These are phyloP conservation scores for Scomber colias DNA, from an alignment of 2,113 vertebrate species.

Conservation along the genomic window DNA sequence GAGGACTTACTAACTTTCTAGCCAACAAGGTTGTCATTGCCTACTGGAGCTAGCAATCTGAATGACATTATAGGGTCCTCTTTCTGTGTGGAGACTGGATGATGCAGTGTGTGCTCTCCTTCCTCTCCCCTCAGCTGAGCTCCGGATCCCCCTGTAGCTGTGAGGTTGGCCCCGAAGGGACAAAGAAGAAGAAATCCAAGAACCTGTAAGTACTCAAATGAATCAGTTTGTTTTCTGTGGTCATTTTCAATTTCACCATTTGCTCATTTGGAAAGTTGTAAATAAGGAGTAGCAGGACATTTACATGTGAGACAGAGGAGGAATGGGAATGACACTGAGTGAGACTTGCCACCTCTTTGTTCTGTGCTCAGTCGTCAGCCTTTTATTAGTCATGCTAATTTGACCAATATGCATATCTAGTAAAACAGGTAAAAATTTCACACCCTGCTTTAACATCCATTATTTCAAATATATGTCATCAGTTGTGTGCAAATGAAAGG, in stretches of 20 bases:
- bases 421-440: slow-evolving; percentile 1
- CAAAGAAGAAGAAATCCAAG: slow-evolving; percentile 91
- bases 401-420: slow-evolving; percentile 20
- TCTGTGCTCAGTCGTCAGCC: neutral
- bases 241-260: neutral
- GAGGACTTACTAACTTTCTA: neutral
- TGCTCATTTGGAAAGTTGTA: slow-evolving; percentile 3
- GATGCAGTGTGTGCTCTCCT: slow-evolving; percentile 84
- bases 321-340: neutral
- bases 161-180: slow-evolving; percentile 84
- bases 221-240: neutral
- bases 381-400: slow-evolving; percentile 52
- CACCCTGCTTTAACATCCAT: slow-evolving; percentile 21
- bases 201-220: slow-evolving; percentile 89
- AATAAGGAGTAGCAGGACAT: neutral
- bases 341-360: neutral
- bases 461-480: slow-evolving; percentile 13
- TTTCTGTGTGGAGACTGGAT: slow-evolving; percentile 71
- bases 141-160: slow-evolving; percentile 86
- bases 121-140: slow-evolving; percentile 88
- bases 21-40: neutral
- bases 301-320: neutral
- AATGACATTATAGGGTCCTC: slow-evolving; percentile 51
- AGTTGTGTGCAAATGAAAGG: slow-evolving; percentile 7
- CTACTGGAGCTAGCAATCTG: slow-evolving; percentile 24